Conservation (phyloP, 1,140 invertebrate species). For the Pseudachorutes palmiensis region DNA sequence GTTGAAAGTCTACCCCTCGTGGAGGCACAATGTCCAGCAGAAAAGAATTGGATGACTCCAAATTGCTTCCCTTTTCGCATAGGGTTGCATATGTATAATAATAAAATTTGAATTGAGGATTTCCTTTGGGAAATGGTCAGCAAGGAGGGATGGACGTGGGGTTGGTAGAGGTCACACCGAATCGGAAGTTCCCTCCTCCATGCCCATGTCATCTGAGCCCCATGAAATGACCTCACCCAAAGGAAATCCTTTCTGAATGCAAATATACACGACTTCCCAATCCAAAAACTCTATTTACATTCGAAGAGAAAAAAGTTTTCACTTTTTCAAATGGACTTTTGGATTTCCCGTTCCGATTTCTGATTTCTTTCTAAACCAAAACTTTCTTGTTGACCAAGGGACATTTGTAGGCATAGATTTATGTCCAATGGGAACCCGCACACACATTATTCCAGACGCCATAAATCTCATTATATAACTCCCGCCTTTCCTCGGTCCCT, state of each 20-base stretch:
- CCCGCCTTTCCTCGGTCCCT: no score
- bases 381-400: constrained; percentile 1
- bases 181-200: background rate
- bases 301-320: background rate
- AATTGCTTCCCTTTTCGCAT: background rate
- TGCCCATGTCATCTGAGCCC: background rate
- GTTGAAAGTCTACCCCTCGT: no score
- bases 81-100: background rate
- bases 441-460: no score
- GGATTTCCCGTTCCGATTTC: background rate
- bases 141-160: background rate
- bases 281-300: constrained; percentile 4
- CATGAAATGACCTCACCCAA: background rate
- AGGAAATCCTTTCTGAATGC: constrained; percentile 9
- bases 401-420: no score
- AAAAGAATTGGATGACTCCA: background rate
- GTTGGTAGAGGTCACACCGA: background rate
- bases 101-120: constrained; percentile 1
- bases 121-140: constrained; percentile 2
- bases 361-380: background rate
- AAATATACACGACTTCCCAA: background rate
- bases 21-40: no score
- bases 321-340: background rate
- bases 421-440: no score
- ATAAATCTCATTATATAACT: no score